These are phyloP conservation scores for Spodoptera frugiperda DNA, from an alignment of 1,140 invertebrate species.

Conservation along the genomic window DNA sequence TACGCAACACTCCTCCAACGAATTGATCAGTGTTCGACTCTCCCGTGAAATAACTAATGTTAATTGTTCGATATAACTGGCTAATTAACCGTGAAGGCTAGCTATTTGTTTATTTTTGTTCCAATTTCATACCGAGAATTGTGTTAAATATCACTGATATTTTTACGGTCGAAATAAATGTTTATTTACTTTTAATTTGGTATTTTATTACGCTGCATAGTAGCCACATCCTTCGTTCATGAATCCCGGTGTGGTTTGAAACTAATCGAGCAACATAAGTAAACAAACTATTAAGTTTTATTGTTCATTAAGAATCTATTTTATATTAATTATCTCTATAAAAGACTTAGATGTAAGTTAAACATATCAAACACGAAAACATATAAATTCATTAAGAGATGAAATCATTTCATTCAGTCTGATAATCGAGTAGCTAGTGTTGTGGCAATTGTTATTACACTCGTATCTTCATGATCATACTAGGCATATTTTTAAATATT, in stretches of 20 bases:
- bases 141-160: conserved; percentile 25
- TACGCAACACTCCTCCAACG: conserved; percentile 52
- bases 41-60: conserved; percentile 60
- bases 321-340: too few relatives aligned
- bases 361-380: too few relatives aligned
- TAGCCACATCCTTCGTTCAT: too few relatives aligned
- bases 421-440: not conserved
- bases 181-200: too few relatives aligned
- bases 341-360: too few relatives aligned
- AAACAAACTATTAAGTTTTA: too few relatives aligned
- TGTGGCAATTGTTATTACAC: not conserved
- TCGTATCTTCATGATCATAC: not conserved
- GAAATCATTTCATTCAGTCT: not conserved
- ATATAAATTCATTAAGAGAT: too few relatives aligned
- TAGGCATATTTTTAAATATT: not conserved
- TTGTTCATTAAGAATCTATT: too few relatives aligned
- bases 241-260: too few relatives aligned
- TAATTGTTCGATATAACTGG: conserved; percentile 68
- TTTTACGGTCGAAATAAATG: conserved; percentile 4
- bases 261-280: too few relatives aligned
- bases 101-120: conserved; percentile 58
- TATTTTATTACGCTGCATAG: too few relatives aligned
- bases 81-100: conserved; percentile 75
- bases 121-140: conserved; percentile 53
- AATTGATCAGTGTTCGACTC: conserved; percentile 47